These are phyloP conservation scores for Agapornis canus DNA, from an alignment of 2,797 vertebrate species.

Conservation along the genomic window DNA sequence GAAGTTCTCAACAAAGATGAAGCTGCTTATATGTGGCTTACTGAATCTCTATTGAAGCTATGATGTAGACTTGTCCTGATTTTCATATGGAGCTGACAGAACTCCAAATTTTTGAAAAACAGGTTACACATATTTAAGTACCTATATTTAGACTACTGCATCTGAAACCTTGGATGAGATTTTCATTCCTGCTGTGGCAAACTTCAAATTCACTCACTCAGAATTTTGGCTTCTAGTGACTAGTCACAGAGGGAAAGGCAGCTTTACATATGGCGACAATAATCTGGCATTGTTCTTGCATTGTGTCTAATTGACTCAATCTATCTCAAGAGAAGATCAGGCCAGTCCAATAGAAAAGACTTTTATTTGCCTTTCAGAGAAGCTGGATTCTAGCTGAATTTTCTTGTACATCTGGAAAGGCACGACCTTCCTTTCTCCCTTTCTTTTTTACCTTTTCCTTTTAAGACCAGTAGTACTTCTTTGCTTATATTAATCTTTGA, in stretches of 20 bases:
- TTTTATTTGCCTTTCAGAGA: background rate
- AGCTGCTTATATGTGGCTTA: background rate
- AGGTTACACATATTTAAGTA: background rate
- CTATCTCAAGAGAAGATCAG: background rate
- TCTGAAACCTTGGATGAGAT: background rate
- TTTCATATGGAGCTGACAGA: background rate
- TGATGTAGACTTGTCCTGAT: background rate
- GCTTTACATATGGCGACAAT: background rate
- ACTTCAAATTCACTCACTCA: background rate
- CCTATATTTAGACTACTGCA: conserved; percentile 7
- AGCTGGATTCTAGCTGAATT: background rate
- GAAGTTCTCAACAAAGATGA: background rate
- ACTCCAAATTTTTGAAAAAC: background rate
- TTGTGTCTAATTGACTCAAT: background rate
- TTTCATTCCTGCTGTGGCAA: conserved; percentile 21
- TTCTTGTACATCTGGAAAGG: background rate
- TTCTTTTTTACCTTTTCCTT: background rate
- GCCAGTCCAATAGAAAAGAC: background rate
- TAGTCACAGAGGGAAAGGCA: background rate
- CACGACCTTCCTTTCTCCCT: background rate
- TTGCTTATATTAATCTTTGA: background rate
- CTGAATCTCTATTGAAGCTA: background rate
- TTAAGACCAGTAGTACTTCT: background rate
- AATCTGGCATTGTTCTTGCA: conserved; percentile 7
- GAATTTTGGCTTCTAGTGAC: background rate